Base-by-base conservation (phyloP, 2,797 vertebrate species). In the Cryptoblepharus egeriae region DNA sequence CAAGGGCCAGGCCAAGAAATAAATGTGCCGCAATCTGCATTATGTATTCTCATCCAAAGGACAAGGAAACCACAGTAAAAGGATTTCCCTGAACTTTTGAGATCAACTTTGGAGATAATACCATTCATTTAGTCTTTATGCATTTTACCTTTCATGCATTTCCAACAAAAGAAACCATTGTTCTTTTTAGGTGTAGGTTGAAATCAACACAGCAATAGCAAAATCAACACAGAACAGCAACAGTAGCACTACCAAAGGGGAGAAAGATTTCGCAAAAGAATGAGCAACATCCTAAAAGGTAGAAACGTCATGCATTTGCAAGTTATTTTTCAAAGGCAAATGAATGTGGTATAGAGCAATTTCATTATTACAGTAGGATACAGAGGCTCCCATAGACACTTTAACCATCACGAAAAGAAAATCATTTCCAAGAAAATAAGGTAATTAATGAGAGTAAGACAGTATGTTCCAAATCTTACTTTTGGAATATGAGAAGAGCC, bases 1-100 rank as follows among this genome's bases (percentile, higher is more conserved):
- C 67, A 84, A 20, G 89, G 80, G 75, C 58, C 80, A 90, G 85
- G 86, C 72, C 82, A 87, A 75, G 35, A 85, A 81, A 83, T 81
- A 65, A 30, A 81, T 35, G 68, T 69, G 57, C 12, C 64, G 39
- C 75, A 75, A 78, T 32, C 32, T 4, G 0, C 26, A 79, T 26
- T 74, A 80, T 69, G 39, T 77, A 81, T 0, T 72, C 80, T 63
- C 85, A 64, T 76, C 67, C 72, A 84, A 88, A 79, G 78, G 81
- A 89, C 79, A 35, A 67, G 82, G 83, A 90, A 83, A 18, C 15
- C 69, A 63, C 81, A 87, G n/a, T 76, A 81, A 55, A n/a, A 60
- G 35, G 65, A 71, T 30, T 11, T 15, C 60, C 45, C 70, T 74
- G 26, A 61, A 37, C 30, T 49, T 82, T 79, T 4, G 82, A 79